A percentile compares a stretch with the other conserved stretches of the same genome.
Evolutionary conservation across 2,888 invertebrate genomes (phyloP).

Genomic region (Napeogenes sylphis): DNA sequence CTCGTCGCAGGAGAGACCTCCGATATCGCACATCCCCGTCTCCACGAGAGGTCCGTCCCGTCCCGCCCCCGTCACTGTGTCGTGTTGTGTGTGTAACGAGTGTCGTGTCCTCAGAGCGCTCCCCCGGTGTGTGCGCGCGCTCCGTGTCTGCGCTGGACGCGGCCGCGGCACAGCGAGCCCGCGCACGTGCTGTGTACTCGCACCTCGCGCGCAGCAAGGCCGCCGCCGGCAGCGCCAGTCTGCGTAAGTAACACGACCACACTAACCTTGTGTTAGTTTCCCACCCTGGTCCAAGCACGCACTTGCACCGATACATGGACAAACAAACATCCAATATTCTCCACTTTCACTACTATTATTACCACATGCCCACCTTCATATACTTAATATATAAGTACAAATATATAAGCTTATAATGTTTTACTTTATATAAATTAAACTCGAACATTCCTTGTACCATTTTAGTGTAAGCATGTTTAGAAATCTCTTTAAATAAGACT

Average conservation of each 20-base stretch:
- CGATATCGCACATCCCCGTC: conserved; percentile 68
- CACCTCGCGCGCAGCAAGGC: conserved; percentile 87
- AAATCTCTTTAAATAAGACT: no score
- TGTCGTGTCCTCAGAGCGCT: conserved; percentile 20
- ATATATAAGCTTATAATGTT: no score
- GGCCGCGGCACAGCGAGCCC: conserved; percentile 92
- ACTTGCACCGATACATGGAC: background rate
- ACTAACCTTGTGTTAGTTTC: background rate
- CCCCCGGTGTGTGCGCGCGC: conserved; percentile 63
- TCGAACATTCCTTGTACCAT: no score
- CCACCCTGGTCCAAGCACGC: background rate
- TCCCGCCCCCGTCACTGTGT: background rate
- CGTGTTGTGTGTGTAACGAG: background rate
- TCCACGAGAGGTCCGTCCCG: conserved; percentile 58
- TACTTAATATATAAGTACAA: no score
- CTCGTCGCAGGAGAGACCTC: conserved; percentile 68
- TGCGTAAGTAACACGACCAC: conserved; percentile 79
- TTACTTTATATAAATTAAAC: no score
- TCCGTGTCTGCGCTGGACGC: conserved; percentile 96
- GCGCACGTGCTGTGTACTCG: conserved; percentile 89
- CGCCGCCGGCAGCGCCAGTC: conserved; percentile 62
- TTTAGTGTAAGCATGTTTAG: no score
- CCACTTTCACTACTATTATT: no score
- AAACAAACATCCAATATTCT: no score
- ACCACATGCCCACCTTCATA: no score